Conservation (phyloP, 2,888 invertebrate genomes). For the Thymelicus lineola region DNA sequence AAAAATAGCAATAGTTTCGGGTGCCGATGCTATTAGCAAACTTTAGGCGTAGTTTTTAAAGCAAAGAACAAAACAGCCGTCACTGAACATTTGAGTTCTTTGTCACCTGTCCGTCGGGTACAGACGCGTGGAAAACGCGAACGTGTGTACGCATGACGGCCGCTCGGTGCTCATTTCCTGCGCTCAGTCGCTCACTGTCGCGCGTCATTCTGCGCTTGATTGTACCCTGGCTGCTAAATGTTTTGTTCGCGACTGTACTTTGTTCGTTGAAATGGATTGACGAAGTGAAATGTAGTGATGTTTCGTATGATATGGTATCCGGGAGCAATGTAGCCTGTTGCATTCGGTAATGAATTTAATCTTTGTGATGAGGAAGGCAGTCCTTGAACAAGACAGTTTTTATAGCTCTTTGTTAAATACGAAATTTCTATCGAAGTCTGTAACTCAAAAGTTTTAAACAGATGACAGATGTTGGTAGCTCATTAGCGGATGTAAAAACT, state of each 20-base stretch:
- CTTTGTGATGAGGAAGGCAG: not conserved
- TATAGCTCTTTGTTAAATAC: too few species aligned
- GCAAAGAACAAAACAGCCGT: not conserved
- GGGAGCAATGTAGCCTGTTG: constrained; percentile 11
- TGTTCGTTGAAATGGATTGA: constrained; percentile 19
- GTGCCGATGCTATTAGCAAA: too few species aligned
- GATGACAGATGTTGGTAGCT: too few species aligned
- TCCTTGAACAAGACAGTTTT: too few species aligned
- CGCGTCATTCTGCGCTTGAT: constrained; percentile 31
- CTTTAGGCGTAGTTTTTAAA: too few species aligned
- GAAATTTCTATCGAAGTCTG: too few species aligned
- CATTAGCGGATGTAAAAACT: too few species aligned
- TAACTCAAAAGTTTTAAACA: too few species aligned
- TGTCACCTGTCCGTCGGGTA: constrained; percentile 36
- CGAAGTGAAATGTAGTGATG: constrained; percentile 13
- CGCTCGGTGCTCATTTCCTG: constrained; percentile 36
- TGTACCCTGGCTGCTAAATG: constrained; percentile 31
- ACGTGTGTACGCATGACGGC: constrained; percentile 29
- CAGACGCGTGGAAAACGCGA: constrained; percentile 33
- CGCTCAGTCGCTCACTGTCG: constrained; percentile 30
- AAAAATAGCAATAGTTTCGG: too few species aligned
- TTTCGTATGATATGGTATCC: constrained; percentile 8
- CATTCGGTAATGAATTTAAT: constrained; percentile 8
- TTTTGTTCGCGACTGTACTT: constrained; percentile 34
- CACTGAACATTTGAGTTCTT: constrained; percentile 19